Evolutionary conservation across 2,888 invertebrate genomes (phyloP).

Genomic region (Lymantria dispar): DNA sequence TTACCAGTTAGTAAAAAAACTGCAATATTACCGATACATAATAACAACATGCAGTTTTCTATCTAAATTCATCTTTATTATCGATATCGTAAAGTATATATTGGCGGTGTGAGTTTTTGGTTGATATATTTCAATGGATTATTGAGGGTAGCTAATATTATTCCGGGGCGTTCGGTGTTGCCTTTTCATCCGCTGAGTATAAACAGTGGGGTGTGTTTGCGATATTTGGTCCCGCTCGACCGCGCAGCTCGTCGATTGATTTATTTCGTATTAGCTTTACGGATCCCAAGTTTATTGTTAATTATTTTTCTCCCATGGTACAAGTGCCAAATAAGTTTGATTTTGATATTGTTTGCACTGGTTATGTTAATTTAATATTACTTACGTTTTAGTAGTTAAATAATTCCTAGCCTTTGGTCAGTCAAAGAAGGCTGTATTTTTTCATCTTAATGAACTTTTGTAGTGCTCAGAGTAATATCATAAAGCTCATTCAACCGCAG

Average conservation of each 20-base stretch:
- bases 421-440: no score
- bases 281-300: slow-evolving; percentile 29
- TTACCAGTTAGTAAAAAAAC: slow-evolving; percentile 78
- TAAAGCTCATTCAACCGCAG: no score
- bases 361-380: background rate
- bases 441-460: no score
- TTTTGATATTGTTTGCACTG: background rate
- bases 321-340: background rate
- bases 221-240: slow-evolving; percentile 70
- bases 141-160: slow-evolving; percentile 82
- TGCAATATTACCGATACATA: slow-evolving; percentile 7
- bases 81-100: slow-evolving; percentile 38
- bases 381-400: no score
- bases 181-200: slow-evolving; percentile 82
- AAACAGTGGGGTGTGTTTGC: slow-evolving; percentile 79
- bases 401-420: no score
- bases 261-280: slow-evolving; percentile 67
- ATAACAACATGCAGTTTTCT: slow-evolving; percentile 7
- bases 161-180: slow-evolving; percentile 81
- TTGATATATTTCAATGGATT: slow-evolving; percentile 68
- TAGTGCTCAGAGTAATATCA: no score
- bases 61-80: slow-evolving; percentile 43
- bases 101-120: slow-evolving; percentile 33
- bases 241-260: slow-evolving; percentile 67
- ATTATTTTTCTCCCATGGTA: slow-evolving; percentile 16